phyloP scores from a whole-genome alignment of 2,113 vertebrate species.

The Fulica atra region DNA sequence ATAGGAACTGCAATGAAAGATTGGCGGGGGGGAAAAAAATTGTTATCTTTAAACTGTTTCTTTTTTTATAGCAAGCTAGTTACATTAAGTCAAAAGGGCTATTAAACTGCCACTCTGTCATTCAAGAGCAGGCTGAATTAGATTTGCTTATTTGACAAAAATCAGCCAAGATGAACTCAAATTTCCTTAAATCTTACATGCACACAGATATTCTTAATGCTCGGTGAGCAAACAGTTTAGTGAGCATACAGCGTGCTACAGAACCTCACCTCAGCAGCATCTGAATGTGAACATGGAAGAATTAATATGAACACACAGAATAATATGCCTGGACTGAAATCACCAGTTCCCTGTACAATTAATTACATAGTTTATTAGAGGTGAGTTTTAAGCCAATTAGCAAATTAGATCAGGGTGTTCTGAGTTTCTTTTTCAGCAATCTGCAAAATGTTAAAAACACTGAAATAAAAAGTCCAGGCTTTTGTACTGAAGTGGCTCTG shows the following conservation, averaged over 20 bases:
- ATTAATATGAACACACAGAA: background rate
- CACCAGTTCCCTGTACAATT: background rate
- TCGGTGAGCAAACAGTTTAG: background rate
- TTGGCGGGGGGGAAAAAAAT: rapidly evolving
- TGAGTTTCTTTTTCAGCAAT: background rate
- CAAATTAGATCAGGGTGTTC: conserved; percentile 11
- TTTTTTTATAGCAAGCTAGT: background rate
- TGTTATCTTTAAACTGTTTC: background rate
- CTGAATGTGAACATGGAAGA: background rate
- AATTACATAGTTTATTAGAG: conserved; percentile 2
- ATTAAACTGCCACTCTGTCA: background rate
- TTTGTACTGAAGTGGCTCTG: background rate
- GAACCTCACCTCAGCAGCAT: background rate
- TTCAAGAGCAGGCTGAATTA: background rate
- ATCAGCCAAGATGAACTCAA: background rate
- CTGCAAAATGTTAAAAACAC: background rate
- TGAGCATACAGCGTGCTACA: background rate
- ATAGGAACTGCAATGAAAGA: background rate
- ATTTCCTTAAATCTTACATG: conserved; percentile 8
- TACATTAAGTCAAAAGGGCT: conserved; percentile 11
- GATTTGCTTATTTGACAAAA: conserved; percentile 24
- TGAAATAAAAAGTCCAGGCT: background rate
- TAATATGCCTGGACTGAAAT: background rate
- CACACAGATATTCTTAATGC: background rate
- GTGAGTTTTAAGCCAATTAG: conserved; percentile 3